Conservation (phyloP, 2,113 vertebrate species). For the Syngnathoides biaculeatus region DNA sequence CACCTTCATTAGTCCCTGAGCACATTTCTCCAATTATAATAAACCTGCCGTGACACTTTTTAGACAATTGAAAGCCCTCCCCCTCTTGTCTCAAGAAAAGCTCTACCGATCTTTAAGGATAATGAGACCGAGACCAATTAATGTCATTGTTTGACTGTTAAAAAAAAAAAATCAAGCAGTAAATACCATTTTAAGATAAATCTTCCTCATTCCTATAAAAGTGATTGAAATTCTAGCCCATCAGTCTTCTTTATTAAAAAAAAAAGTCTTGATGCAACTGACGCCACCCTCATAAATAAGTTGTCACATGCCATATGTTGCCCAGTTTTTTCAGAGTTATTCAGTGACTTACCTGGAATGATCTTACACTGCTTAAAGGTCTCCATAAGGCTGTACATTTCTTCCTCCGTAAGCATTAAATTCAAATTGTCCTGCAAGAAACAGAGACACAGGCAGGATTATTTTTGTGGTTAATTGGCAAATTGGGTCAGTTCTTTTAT, state of each 20-base stretch:
- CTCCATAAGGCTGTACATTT: constrained; percentile 93
- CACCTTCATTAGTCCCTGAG: constrained; percentile 31
- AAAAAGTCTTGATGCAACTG: not conserved
- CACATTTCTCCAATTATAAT: constrained; percentile 33
- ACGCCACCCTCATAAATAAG: not conserved
- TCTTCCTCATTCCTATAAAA: not conserved
- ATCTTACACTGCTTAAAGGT: constrained; percentile 88
- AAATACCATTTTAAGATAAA: not conserved
- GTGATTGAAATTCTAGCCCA: not conserved
- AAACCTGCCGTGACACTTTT: constrained; percentile 31
- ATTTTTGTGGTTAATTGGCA: not conserved
- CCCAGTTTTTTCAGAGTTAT: not conserved
- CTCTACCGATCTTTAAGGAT: not conserved
- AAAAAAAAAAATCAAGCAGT: not conserved
- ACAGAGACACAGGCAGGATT: not conserved
- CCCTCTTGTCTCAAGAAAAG: not conserved
- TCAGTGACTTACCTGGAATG: constrained; percentile 80
- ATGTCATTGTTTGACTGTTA: not conserved
- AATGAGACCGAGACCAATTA: not conserved
- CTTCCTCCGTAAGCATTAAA: constrained; percentile 91
- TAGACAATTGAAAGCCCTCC: constrained; percentile 10
- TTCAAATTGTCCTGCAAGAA: constrained; percentile 89
- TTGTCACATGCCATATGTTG: not conserved
- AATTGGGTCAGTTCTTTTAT: not conserved
- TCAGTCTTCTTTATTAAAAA: not conserved